A percentile compares a stretch with the other conserved stretches of the same genome.
phyloP scores from a whole-genome alignment of 2,113 vertebrate genomes.

The Puntigrus tetrazona region DNA sequence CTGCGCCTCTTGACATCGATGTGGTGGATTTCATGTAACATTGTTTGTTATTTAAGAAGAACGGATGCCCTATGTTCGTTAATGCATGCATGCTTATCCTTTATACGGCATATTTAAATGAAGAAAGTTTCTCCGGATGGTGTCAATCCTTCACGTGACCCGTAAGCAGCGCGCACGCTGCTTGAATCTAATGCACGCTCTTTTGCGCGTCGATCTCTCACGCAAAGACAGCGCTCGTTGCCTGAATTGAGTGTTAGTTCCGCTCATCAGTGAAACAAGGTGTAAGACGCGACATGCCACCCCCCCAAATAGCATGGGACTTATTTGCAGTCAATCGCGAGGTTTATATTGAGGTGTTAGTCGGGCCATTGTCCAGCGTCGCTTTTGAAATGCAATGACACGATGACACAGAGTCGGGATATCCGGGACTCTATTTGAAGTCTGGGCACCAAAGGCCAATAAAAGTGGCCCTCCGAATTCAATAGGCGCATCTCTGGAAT shows the following conservation, averaged over 20 bases:
- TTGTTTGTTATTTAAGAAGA: not conserved
- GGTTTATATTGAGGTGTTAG: conserved; percentile 90
- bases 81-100: not conserved
- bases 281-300: conserved; percentile 61
- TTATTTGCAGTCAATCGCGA: conserved; percentile 78
- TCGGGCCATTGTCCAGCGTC: conserved; percentile 82
- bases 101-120: not conserved
- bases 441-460: conserved; percentile 79
- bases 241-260: conserved; percentile 75
- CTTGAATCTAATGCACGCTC: not conserved
- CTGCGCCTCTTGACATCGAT: not conserved
- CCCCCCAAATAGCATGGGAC: conserved; percentile 59
- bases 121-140: not conserved
- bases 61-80: not conserved
- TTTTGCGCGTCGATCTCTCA: not conserved
- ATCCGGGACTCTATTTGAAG: conserved; percentile 87
- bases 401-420: conserved; percentile 85
- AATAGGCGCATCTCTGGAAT: conserved; percentile 52
- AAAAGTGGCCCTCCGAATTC: conserved; percentile 66
- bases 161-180: not conserved
- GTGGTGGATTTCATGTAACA: not conserved
- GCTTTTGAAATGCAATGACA: conserved; percentile 96
- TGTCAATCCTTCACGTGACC: too few relatives aligned
- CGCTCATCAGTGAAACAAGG: conserved; percentile 71
- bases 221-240: conserved; percentile 24